These are phyloP conservation scores for Villa cingulata DNA, from an alignment of 2,888 invertebrate genomes.

Conservation along the genomic window DNA sequence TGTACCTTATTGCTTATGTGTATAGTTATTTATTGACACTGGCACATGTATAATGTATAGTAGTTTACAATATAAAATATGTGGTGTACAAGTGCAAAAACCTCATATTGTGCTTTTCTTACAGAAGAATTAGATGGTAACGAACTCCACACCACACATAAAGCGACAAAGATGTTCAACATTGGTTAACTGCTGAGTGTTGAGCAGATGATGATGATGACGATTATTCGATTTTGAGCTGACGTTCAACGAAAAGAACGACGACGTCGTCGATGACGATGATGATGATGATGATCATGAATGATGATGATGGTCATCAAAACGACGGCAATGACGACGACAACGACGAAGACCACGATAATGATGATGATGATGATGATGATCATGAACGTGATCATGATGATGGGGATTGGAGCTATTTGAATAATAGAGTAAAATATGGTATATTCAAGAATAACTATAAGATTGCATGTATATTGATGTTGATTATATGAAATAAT, in stretches of 20 bases:
- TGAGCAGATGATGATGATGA: constrained; percentile 3
- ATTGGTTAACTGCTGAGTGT: not conserved
- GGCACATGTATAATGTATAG: too few relatives aligned
- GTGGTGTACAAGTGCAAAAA: not conserved
- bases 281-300: constrained; percentile 7
- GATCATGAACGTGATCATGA: too few relatives aligned
- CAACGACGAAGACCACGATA: too few relatives aligned
- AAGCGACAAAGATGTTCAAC: constrained; percentile 4
- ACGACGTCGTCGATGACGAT: constrained; percentile 7
- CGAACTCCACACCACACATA: too few relatives aligned
- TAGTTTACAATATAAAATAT: too few relatives aligned
- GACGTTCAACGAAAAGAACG: too few relatives aligned
- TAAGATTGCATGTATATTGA: constrained; percentile 5
- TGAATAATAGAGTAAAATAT: constrained; percentile 1
- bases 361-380: too few relatives aligned
- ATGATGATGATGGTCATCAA: not conserved
- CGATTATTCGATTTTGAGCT: too few relatives aligned
- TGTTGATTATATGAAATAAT: constrained; percentile 13
- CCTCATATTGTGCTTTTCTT: constrained; percentile 9
- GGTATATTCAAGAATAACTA: not conserved
- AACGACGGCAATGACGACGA: too few relatives aligned
- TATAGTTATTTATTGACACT: too few relatives aligned
- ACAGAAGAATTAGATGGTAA: constrained; percentile 8
- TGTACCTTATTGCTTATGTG: too few relatives aligned
- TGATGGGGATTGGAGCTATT: too few relatives aligned